phyloP scores from a whole-genome alignment of 2,888 invertebrate species.

The Hemithea aestivaria region DNA sequence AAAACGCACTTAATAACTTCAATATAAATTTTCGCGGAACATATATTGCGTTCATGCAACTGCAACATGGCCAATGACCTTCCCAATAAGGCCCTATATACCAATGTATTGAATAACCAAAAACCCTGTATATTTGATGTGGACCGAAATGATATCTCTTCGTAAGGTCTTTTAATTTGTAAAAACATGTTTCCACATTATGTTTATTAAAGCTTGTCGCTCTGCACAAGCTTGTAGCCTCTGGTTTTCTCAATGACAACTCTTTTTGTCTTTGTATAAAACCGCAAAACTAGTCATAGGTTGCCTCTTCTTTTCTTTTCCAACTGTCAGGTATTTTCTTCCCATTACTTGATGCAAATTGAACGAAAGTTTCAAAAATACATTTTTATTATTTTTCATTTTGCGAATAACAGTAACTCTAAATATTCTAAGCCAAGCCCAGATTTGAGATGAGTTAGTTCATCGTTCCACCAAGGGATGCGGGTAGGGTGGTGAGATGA shows the following conservation, averaged over 20 bases:
- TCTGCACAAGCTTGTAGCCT: conserved; percentile 10
- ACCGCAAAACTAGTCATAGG: conserved; percentile 7
- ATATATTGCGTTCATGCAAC: too few species aligned
- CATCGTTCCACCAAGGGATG: conserved; percentile 1
- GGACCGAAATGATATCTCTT: conserved; percentile 19
- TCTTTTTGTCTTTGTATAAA: conserved; percentile 8
- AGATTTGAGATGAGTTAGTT: background rate
- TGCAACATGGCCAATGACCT: too few species aligned
- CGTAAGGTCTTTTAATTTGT: conserved; percentile 11
- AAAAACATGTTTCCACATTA: conserved; percentile 18
- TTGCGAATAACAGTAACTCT: too few species aligned
- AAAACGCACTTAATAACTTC: too few species aligned
- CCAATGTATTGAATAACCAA: too few species aligned
- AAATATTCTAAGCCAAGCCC: too few species aligned
- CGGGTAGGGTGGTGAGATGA: background rate
- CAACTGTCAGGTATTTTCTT: too few species aligned
- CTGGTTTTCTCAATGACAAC: conserved; percentile 4
- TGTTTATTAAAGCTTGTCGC: conserved; percentile 21
- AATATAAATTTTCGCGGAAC: too few species aligned
- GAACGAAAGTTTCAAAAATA: too few species aligned
- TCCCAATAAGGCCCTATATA: too few species aligned
- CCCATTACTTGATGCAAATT: too few species aligned
- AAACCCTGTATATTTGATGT: conserved; percentile 22
- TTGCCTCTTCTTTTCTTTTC: conserved; percentile 2
- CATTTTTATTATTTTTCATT: too few species aligned